Evolutionary conservation across 1,140 invertebrate genomes (phyloP).

Genomic region (Himalopsyche phryganea): DNA sequence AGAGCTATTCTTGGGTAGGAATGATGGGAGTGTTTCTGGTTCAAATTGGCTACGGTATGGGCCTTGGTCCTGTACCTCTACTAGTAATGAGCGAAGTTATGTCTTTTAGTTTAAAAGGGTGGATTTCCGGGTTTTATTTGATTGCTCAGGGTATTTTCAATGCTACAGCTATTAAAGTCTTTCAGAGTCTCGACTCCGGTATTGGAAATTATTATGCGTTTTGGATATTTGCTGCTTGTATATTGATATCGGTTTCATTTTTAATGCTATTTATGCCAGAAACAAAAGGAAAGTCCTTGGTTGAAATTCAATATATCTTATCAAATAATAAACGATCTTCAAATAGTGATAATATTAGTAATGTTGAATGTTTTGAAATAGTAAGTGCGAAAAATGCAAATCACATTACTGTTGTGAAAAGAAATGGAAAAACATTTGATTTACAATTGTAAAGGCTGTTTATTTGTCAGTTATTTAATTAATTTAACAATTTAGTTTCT

Average conservation of each 20-base stretch:
- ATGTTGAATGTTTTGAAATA: too few species aligned
- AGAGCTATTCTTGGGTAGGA: slow-evolving; percentile 23
- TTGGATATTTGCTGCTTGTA: slow-evolving; percentile 28
- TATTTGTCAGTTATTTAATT: too few species aligned
- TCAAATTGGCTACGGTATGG: slow-evolving; percentile 30
- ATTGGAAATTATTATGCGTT: slow-evolving; percentile 18
- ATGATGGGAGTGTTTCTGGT: slow-evolving; percentile 23
- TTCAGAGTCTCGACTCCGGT: slow-evolving; percentile 24
- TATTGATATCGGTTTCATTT: slow-evolving; percentile 18
- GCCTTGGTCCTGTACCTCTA: slow-evolving; percentile 19
- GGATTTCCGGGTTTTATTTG: slow-evolving; percentile 30
- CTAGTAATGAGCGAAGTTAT: slow-evolving; percentile 32
- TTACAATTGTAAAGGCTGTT: too few species aligned
- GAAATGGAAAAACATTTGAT: too few species aligned
- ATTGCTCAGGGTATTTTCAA: slow-evolving; percentile 29
- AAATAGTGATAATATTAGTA: too few species aligned
- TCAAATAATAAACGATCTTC: slow-evolving; percentile 9
- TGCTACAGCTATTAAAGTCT: slow-evolving; percentile 25
- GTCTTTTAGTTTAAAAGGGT: slow-evolving; percentile 28
- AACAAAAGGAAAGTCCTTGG: slow-evolving; percentile 26
- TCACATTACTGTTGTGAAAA: too few species aligned
- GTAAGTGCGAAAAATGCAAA: too few species aligned
- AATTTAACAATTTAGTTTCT: too few species aligned
- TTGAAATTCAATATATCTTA: slow-evolving; percentile 30
- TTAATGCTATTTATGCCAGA: slow-evolving; percentile 28